These are phyloP conservation scores for Clarias magur DNA, from an alignment of 2,113 vertebrate genomes.

Conservation along the genomic window DNA sequence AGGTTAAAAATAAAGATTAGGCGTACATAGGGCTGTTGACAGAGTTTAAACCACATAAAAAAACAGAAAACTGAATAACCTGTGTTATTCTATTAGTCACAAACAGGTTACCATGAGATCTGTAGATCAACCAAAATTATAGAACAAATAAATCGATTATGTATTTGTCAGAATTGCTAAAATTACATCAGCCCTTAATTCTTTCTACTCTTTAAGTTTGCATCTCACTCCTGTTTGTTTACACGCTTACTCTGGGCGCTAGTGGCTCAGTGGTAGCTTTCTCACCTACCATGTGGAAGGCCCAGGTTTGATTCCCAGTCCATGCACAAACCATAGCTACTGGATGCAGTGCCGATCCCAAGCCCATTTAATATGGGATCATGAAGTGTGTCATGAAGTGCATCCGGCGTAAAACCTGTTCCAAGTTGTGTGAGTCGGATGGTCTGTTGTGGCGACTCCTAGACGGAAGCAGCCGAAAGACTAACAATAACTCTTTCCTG, in stretches of 20 bases:
- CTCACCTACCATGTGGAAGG: no score
- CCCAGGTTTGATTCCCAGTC: no score
- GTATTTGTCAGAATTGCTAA: background rate
- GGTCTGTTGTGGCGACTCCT: no score
- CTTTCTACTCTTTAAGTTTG: background rate
- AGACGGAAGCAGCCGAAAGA: no score
- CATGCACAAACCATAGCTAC: no score
- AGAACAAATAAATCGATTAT: background rate
- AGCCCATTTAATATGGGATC: no score
- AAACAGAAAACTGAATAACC: background rate
- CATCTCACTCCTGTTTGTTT: background rate
- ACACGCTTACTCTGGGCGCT: background rate
- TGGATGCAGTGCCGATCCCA: no score
- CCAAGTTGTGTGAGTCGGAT: no score
- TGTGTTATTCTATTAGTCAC: background rate
- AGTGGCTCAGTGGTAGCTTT: no score
- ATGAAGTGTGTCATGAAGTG: no score
- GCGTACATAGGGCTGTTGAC: background rate
- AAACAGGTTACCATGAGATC: background rate
- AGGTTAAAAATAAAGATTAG: background rate
- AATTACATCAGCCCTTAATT: background rate
- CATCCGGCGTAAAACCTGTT: no score
- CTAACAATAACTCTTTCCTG: background rate
- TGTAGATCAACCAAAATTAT: background rate
- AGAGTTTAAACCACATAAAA: background rate